Evolutionary conservation across 2,113 vertebrate species (phyloP).

Genomic region (Australoheros scitulus): DNA sequence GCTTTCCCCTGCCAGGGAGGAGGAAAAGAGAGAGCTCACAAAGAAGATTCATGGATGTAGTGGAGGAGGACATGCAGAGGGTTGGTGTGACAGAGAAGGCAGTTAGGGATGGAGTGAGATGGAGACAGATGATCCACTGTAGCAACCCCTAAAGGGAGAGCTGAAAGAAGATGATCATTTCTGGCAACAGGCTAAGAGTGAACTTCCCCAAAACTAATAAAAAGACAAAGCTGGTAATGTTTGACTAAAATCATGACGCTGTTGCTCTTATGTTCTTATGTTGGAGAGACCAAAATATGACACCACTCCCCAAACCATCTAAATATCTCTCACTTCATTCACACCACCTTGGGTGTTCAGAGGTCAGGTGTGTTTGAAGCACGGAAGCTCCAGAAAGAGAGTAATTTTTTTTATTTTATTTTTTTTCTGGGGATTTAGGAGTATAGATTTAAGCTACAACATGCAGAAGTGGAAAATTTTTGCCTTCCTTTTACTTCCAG

Average conservation of each 20-base stretch:
- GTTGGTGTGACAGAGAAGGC: no score
- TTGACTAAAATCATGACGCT: background rate
- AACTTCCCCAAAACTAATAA: no score
- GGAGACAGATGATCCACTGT: no score
- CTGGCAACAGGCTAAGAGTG: no score
- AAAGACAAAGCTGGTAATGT: no score
- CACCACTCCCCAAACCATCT: background rate
- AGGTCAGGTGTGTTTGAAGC: background rate
- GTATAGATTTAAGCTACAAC: slow-evolving; percentile 12
- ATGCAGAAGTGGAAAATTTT: slow-evolving; percentile 8
- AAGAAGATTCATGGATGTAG: no score
- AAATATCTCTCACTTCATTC: background rate
- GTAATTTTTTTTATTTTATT: background rate
- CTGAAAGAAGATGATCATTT: no score
- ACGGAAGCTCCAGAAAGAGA: background rate
- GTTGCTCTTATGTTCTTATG: background rate
- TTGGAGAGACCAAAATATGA: background rate
- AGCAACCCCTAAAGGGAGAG: no score
- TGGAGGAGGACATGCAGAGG: no score
- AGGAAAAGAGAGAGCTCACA: no score
- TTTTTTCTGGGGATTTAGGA: background rate
- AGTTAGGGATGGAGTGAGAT: no score
- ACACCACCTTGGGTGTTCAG: background rate
- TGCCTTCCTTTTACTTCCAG: background rate
- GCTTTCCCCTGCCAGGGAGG: no score